A percentile compares a stretch with the other conserved stretches of the same genome.
These are phyloP conservation scores for Rhopilema esculentum DNA, from an alignment of 30 jellyfish, hydroid and myxozoan genomes.

Conservation along the genomic window DNA sequence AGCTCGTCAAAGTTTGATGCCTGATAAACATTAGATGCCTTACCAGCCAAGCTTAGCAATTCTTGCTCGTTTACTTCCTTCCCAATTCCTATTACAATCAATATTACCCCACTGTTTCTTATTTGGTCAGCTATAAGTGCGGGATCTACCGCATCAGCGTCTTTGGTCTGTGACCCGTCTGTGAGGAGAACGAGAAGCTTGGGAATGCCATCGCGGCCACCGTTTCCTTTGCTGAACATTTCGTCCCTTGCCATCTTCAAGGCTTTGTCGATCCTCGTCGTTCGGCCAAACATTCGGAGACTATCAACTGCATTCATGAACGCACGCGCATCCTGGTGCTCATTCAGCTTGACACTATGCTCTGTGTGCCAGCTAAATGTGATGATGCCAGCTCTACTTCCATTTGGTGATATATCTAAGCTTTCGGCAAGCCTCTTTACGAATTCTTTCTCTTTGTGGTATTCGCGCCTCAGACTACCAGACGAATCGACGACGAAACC, in stretches of 20 bases:
- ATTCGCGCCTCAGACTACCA: slow-evolving; percentile 68
- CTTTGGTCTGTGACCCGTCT: slow-evolving; percentile 82
- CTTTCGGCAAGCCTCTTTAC: slow-evolving; percentile 58
- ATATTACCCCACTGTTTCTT: slow-evolving; percentile 45
- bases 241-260: slow-evolving; percentile 63
- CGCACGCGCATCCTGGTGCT: slow-evolving; percentile 11
- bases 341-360: slow-evolving; percentile 67
- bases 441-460: slow-evolving; percentile 67
- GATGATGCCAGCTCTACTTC: slow-evolving; percentile 72
- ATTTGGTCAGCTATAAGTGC: slow-evolving; percentile 65
- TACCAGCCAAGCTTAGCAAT: slow-evolving; percentile 67
- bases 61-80: slow-evolving; percentile 34
- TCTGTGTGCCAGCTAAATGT: slow-evolving; percentile 76
- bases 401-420: slow-evolving; percentile 57
- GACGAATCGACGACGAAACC: slow-evolving; percentile 82
- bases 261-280: slow-evolving; percentile 83
- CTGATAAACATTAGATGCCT: slow-evolving; percentile 30
- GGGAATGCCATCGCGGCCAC: slow-evolving; percentile 78
- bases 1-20: slow-evolving; percentile 71
- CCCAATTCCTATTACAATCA: slow-evolving; percentile 77
- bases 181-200: slow-evolving; percentile 73
- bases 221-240: slow-evolving; percentile 56
- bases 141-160: slow-evolving; percentile 80
- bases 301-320: slow-evolving; percentile 68
- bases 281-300: slow-evolving; percentile 67